Base-by-base conservation (phyloP, 2,797 vertebrate genomes). In the Dipus sagitta region DNA sequence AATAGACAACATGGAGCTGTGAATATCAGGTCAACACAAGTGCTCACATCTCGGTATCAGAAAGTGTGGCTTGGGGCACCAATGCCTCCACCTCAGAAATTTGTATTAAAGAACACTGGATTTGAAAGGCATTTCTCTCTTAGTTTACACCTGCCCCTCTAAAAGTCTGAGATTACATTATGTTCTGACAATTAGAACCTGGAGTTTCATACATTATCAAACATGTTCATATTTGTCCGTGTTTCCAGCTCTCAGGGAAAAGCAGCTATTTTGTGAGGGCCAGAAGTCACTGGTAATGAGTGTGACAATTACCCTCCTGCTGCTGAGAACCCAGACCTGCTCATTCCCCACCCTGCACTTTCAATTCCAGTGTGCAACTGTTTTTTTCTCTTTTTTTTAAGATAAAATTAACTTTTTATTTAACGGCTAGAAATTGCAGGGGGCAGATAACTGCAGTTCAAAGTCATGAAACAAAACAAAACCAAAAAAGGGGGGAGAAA, bases 401-500 rank as follows among this genome's bases (percentile, higher is more conserved):
- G 21, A 28, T 75, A 91, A 90, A 92, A 95, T 91, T 96, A 97
- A 95, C 81, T 90, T 97, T 93, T 94, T 74, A 88, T 8, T 78
- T 89, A 92, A 79, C 30, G 67, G 47, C 65, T 95, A 77, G 86
- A 95, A 96, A 93, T 82, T 93, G 38, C 26, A 94, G 23, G 2
- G 64, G 93, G 71, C 32, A 58, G 83, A 92, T 68, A 93, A 88
- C 14, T 15, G 80, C 58, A 95, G 93, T 95, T 96, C 32, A 87
- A 94, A 91, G 42, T 71, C 0, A 6, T 13, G 1, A 86, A 96
- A 96, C 86, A 89, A 96, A 96, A 11, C 1, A 89, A 89, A 92
- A 32, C 54, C 54, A 21, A 92, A 65, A 60, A 23, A 54, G 86
- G 75, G 60, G 67, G 65, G 26, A 21, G 15, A 17, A 24, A 60